Conservation (phyloP, 2,888 invertebrate genomes). For the Mycalesis mineus region DNA sequence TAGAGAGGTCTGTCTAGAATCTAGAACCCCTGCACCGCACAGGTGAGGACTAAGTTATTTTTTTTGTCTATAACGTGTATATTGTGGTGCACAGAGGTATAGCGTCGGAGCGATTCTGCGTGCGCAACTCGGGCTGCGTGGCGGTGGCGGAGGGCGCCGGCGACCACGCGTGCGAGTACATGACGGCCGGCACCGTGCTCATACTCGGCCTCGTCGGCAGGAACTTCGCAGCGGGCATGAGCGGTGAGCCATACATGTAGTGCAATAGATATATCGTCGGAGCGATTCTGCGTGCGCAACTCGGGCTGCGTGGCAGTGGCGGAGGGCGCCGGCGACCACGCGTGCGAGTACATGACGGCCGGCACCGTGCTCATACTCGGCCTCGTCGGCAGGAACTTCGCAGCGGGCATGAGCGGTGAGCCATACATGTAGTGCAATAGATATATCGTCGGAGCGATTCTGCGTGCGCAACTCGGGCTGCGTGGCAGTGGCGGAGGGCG, state of each 20-base stretch:
- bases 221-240: conserved; percentile 99
- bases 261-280: conserved; percentile 93
- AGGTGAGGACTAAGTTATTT: too few relatives aligned
- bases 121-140: conserved; percentile 96
- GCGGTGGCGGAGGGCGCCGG: conserved; percentile 99
- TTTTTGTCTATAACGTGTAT: too few relatives aligned
- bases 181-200: conserved; percentile 96
- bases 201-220: conserved; percentile 96
- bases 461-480: conserved; percentile 99
- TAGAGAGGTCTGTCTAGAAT: too few relatives aligned
- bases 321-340: conserved; percentile 99
- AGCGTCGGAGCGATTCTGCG: conserved; percentile 98
- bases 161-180: conserved; percentile 99
- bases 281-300: conserved; percentile 98
- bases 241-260: conserved; percentile 80
- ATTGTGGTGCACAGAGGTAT: conserved; percentile 82
- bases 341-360: conserved; percentile 99
- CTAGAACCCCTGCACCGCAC: too few relatives aligned
- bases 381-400: conserved; percentile 97
- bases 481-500: conserved; percentile 96
- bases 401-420: conserved; percentile 97
- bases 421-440: conserved; percentile 74
- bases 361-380: conserved; percentile 94
- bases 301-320: conserved; percentile 97
- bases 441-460: conserved; percentile 98